Evolutionary conservation across 1,140 invertebrate species (phyloP).

Genomic region (Drosophila sulfurigaster): DNA sequence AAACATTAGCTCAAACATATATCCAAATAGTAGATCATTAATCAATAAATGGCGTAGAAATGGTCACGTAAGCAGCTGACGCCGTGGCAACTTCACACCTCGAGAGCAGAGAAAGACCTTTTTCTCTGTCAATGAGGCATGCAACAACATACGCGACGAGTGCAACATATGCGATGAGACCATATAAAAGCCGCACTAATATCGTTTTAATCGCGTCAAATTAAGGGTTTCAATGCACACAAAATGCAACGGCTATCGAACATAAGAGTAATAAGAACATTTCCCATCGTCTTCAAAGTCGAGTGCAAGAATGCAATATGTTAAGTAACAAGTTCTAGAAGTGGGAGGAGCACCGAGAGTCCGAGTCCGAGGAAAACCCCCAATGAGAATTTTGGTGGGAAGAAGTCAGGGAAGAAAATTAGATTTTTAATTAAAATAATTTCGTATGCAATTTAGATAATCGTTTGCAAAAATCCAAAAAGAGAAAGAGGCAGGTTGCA

Average conservation of each 20-base stretch:
- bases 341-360: conserved; percentile 11
- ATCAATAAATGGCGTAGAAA: conserved; percentile 70
- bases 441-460: conserved; percentile 85
- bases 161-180: conserved; percentile 60
- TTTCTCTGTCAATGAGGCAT: conserved; percentile 51
- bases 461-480: conserved; percentile 69
- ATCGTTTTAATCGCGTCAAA: conserved; percentile 81
- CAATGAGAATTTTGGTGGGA: conserved; percentile 1
- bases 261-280: conserved; percentile 15
- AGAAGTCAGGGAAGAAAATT: conserved; percentile 69
- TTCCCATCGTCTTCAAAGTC: conserved; percentile 41
- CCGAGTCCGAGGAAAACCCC: background rate
- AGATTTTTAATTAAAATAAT: conserved; percentile 85
- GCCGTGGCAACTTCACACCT: conserved; percentile 75
- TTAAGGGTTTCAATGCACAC: conserved; percentile 73
- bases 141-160: conserved; percentile 15
- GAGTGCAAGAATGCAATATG: conserved; percentile 42
- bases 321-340: conserved; percentile 34
- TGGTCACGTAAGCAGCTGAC: conserved; percentile 67
- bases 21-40: conserved; percentile 72
- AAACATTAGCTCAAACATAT: conserved; percentile 7
- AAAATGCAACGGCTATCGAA: conserved; percentile 34
- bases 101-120: conserved; percentile 13
- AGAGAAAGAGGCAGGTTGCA: background rate
- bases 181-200: conserved; percentile 54